Evolutionary conservation across 23 tunicate species (phyloP), one percentile per base, ranked within the genome.

Genomic region (Styela plicata): DNA sequence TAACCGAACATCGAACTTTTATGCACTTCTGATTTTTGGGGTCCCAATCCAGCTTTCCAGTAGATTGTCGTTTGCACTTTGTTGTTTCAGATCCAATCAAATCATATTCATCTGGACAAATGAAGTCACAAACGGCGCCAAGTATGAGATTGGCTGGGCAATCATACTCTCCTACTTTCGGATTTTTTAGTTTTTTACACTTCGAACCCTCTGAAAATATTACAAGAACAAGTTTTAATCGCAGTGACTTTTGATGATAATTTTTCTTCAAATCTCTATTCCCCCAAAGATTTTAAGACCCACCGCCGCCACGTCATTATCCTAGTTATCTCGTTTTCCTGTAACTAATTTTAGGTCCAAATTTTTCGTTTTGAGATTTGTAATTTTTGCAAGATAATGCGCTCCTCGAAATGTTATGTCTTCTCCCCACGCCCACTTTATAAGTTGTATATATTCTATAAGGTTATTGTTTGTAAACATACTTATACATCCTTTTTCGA

Each of bases 101-200:
- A 2, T 73, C 78, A 31, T 73, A 73, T 24, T 63, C 78, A 16
- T 17, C 57, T 13, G 30, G 27, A 31, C 78, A 73, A 73, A 63
- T 73, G 78, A 73, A 27, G 2, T 28, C 27, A 63, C 78, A 73
- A 17, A 33, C 32, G 63, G 52, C 26, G 16, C 44, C 44, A 64
- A 73, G 57, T 44, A 7, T 44, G 10, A 44, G 57, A 44, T 44
- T 44, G 7, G 10, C 13, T 13, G 57, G 57, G 57, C 57, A 44
- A 44, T 44, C 57, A 13, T 44, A 44, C 7, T 7, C 13, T 44
- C 57, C 57, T 5, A 44, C 57, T 7, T 7, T 44, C 13, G 57
- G 57, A 5, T 44, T 44, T 44, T 44, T 44, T 44, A 13, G 57
- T 44, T 44, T 44, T 7, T 5, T 44, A 13, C 57, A 44, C 13